Evolutionary conservation across 2,113 vertebrate species (phyloP).

Genomic region (Gulo gulo): DNA sequence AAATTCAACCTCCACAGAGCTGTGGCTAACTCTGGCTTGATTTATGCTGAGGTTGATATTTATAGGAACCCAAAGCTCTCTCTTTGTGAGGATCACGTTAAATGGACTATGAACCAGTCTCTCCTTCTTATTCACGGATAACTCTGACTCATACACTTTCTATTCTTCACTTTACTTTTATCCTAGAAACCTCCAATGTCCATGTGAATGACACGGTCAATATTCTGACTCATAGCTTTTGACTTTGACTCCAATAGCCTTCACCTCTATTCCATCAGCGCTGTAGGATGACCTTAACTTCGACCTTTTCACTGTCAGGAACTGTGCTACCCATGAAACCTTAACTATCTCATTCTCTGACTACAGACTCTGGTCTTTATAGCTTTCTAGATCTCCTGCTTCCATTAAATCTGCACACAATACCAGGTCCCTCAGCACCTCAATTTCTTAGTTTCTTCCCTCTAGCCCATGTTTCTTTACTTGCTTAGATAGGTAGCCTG

Average conservation of each 20-base stretch:
- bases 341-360: background rate
- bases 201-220: background rate
- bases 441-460: background rate
- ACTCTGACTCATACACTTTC: background rate
- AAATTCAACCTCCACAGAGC: background rate
- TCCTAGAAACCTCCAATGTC: background rate
- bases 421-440: rapidly evolving
- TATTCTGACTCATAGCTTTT: background rate
- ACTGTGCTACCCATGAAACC: background rate
- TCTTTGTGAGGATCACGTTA: background rate
- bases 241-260: background rate
- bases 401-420: background rate
- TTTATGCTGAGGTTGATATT: background rate
- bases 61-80: no score
- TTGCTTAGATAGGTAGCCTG: background rate
- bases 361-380: background rate
- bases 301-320: background rate
- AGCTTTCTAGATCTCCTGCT: background rate
- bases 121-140: background rate
- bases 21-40: background rate
- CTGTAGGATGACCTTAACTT: background rate
- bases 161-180: background rate
- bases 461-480: background rate
- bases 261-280: background rate
- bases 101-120: background rate